Base-by-base conservation (phyloP, 2,797 vertebrate genomes). In the Pangasius djambal region DNA sequence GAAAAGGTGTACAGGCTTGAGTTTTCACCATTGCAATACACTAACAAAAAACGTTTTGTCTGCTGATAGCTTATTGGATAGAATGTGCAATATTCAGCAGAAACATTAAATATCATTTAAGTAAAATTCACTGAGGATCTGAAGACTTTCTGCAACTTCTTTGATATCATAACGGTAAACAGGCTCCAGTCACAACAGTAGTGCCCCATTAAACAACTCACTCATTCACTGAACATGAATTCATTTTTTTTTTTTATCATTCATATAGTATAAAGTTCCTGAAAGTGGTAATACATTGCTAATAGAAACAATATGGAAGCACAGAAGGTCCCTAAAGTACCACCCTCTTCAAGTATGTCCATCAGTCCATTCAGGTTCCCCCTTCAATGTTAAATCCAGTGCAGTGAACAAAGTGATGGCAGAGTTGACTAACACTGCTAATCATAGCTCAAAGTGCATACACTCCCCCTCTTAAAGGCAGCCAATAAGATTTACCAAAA, bases 251-350 rank as follows among this genome's bases (percentile, higher is more conserved):
- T 82, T 82, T 83, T 63, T 13, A 63, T 48, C 59, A 4, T 65
- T 18, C 59, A 63, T 28, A 22, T 50, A 67, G 4, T 84, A 84
- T 84, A 48, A 63, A 85, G 34, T 77, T 84, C 95, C 96, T 94
- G 96, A 96, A 96, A 94, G 13, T 77, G 74, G 59, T 85, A 87
- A 84, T 86, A 93, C 61, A 84, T 93, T 92, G 95, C 95, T 95
- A 96, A 96, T 97, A 97, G 95, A 97, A 97, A 96, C 95, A 93
- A 94, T 96, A 94, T 95, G 96, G 97, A 97, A 98, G 97, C 97
- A 96, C 96, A 97, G 96, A 96, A 95, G 95, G 95, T 93, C 89
- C 97, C 79, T 63, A 94, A 94, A 96, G 95, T 95, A 93, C 81
- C 86, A 86, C 78, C 77, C 61, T 84, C 70, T 87, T 89, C 81